Evolutionary conservation across 2,888 invertebrate species (phyloP), one percentile per base, ranked within the genome.

Genomic region (Syrista parreyssii): DNA sequence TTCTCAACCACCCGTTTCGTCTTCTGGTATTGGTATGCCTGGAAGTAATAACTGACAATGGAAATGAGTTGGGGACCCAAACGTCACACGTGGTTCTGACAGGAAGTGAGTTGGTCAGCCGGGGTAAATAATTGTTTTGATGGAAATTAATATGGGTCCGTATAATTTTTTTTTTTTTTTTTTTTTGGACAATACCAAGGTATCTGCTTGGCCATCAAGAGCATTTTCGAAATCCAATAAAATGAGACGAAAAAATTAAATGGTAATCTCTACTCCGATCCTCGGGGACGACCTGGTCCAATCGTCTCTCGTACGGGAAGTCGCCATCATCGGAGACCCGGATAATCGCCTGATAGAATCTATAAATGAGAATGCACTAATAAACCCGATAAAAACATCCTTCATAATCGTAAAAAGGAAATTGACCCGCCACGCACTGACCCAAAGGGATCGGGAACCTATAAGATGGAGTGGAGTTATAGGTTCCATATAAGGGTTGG

Each of bases 341-440:
- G 55, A 55, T 55, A 55, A 55, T 55, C 55, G 23, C 6, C 55
- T 9, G 55, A 55, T 55, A 55, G 55, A 55, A 55, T 55, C 55
- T 69, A 75, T 72, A 75, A 75, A 75, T 75, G 68, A 34, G 35
- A 78, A 75, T 71, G 75, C 33, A 71, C 40, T 75, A 72, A 78
- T 71, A 75, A 71, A 78, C 33, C 33, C 30, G 68, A 75, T 74
- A 35, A 75, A 68, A 68, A 68, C 77, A 74, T n/a, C 77, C 75
- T 74, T 74, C 55, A 75, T 75, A 75, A 77, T 77, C 77, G 31
- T 77, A 77, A 77, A 78, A 55, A 40, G 55, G 31, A 12, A 33
- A 32, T 23, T 55, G 55, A 55, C 55, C 55, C 55, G 55, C 55
- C 55, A 9, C 55, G 55, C 55, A 55, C 23, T 55, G 55, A 55